Evolutionary conservation across 2,113 vertebrate species (phyloP).

Genomic region (Nipponia nippon): DNA sequence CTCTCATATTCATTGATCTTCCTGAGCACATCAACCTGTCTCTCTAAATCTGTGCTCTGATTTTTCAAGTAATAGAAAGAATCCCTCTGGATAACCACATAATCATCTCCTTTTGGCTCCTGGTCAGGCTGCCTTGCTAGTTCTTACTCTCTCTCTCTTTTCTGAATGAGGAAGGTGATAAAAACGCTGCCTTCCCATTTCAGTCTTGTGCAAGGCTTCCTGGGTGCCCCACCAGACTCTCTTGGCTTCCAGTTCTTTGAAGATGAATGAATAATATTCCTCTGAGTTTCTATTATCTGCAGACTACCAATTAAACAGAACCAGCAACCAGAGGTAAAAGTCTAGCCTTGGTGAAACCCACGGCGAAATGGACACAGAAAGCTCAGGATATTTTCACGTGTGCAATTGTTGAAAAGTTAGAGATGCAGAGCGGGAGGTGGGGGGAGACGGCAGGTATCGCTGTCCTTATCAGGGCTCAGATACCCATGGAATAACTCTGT

Average conservation of each 20-base stretch:
- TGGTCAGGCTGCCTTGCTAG: constrained; percentile 11
- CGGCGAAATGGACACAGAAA: not conserved
- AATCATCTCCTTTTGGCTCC: constrained; percentile 57
- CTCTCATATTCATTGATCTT: constrained; percentile 55
- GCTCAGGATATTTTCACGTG: not conserved
- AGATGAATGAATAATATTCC: not conserved
- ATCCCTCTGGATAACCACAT: constrained; percentile 62
- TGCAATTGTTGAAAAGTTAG: not conserved
- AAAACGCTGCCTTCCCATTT: not conserved
- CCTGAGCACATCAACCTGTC: constrained; percentile 57
- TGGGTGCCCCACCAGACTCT: constrained; percentile 6
- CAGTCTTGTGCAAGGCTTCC: not conserved
- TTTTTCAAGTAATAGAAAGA: constrained; percentile 65
- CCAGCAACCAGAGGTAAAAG: not conserved
- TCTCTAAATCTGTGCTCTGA: constrained; percentile 59
- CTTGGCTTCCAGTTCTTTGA: constrained; percentile 24
- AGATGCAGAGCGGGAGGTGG: not conserved
- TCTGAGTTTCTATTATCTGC: constrained; percentile 15
- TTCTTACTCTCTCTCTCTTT: not conserved
- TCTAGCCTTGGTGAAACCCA: not conserved
- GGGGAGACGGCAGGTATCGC: not conserved
- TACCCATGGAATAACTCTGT: not conserved
- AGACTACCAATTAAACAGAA: constrained; percentile 17
- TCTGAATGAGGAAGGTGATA: constrained; percentile 22
- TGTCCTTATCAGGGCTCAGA: not conserved